Evolutionary conservation across 2,888 invertebrate genomes (phyloP).

Genomic region (Rhorus exstirpatorius): DNA sequence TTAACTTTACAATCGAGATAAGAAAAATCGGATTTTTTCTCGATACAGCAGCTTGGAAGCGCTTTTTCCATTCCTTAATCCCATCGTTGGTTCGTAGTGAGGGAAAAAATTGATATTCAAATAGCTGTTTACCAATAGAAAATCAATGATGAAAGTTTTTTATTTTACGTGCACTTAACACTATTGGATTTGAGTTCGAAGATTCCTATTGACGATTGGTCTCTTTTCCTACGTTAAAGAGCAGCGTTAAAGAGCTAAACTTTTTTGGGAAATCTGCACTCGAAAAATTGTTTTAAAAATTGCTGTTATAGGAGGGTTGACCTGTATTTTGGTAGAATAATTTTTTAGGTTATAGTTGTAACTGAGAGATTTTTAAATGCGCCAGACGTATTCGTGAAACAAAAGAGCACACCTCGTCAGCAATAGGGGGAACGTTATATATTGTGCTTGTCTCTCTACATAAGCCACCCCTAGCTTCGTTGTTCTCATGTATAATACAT

Average conservation of each 20-base stretch:
- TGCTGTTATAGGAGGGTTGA: background rate
- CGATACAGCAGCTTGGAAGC: too few species aligned
- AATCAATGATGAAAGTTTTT: background rate
- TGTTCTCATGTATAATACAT: slow-evolving; percentile 82
- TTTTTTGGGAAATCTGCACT: background rate
- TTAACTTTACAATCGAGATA: background rate
- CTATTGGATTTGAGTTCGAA: background rate
- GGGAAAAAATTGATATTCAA: too few species aligned
- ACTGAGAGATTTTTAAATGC: background rate
- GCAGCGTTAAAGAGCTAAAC: background rate
- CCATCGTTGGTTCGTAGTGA: too few species aligned
- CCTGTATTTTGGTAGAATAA: background rate
- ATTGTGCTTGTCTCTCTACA: background rate
- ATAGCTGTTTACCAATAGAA: background rate
- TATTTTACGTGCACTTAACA: background rate
- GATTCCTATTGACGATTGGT: background rate
- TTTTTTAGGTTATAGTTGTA: background rate
- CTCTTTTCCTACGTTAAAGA: background rate
- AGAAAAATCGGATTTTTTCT: background rate
- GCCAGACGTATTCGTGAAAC: background rate
- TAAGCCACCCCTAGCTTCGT: slow-evolving; percentile 75
- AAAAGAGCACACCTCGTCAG: background rate
- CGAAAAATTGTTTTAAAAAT: too few species aligned
- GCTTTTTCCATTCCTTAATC: too few species aligned
- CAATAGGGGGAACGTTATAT: slow-evolving; percentile 16